Base-by-base conservation (phyloP, 2,888 invertebrate species). In the Sarcophaga rosellei region DNA sequence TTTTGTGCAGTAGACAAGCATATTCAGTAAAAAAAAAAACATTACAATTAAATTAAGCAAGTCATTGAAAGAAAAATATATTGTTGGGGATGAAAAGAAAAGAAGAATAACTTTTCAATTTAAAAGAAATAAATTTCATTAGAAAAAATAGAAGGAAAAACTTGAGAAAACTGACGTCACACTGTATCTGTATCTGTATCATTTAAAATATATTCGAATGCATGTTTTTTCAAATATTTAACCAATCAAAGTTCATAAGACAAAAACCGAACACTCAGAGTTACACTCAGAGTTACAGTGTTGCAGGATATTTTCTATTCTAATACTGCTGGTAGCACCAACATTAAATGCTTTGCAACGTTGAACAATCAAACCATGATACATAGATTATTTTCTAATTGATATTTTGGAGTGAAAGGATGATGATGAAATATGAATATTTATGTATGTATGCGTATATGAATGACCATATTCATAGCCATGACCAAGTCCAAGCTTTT, bases 191-290 rank as follows among this genome's bases (percentile, higher is more conserved):
- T n/a, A n/a, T n/a, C n/a, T 47, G 45, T 59, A 45, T 6, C 12
- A 17, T 15, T 63, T 66, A 21, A 35, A 72, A 72, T 12, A 65
- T 62, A 21, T 68, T 0, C 59, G 89, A 89, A 87, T 89, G 90
- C 90, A 92, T 93, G 93, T 91, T 92, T 92, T 91, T 90, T 74
- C 89, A 83, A 84, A 92, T 92, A 93, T 93, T 93, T 92, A 91
- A 92, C 93, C 93, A 93, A 93, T 93, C 93, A 93, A 91, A 91
- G 90, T 86, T 77, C 74, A 72, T 47, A 66, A 80, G 12, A 61
- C 35, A 35, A 35, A 35, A 35, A 35, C 47, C 23, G 57, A 81
- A 44, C 23, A 61, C 59, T 57, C 23, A 35, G 35, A 35, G 35
- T 35, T 35, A 35, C 35, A 8, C 10, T 35, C 23, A 23, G 1